phyloP scores from a whole-genome alignment of 1,140 invertebrate genomes.

The Diorhabda carinulata region DNA sequence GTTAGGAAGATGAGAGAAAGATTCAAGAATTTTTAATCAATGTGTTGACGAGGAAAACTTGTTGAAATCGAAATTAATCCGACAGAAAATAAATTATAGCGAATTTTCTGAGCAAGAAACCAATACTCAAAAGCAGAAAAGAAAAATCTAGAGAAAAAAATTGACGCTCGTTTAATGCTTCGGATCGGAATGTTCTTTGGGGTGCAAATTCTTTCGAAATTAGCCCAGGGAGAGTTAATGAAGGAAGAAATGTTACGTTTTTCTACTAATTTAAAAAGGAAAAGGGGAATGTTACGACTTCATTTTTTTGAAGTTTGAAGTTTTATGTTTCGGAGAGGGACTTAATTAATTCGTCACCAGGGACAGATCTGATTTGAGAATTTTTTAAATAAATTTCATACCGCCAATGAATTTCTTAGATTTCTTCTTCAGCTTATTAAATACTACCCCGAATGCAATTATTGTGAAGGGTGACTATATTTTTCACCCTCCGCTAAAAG shows the following conservation, averaged over 20 bases:
- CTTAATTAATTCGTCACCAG: conserved; percentile 45
- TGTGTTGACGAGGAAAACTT: conserved; percentile 25
- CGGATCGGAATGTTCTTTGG: conserved; percentile 43
- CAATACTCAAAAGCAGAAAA: conserved; percentile 23
- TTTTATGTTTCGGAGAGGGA: conserved; percentile 35
- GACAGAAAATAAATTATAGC: conserved; percentile 25
- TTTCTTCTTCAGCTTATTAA: conserved; percentile 37
- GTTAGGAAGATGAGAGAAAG: conserved; percentile 4
- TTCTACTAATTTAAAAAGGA: conserved; percentile 43
- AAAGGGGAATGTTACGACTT: conserved; percentile 37
- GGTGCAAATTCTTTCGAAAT: conserved; percentile 46
- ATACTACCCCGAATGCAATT: conserved; percentile 16
- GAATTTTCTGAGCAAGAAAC: conserved; percentile 20
- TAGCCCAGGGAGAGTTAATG: conserved; percentile 45
- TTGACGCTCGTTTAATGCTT: conserved; percentile 37
- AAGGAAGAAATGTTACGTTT: conserved; percentile 46
- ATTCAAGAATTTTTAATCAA: conserved; percentile 38
- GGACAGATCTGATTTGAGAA: conserved; percentile 37
- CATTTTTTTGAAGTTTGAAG: conserved; percentile 36
- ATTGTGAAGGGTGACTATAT: conserved; percentile 15
- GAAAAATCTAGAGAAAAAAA: conserved; percentile 16
- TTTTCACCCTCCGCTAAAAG: neutral
- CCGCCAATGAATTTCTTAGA: conserved; percentile 40
- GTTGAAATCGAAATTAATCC: conserved; percentile 35
- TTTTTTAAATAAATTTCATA: conserved; percentile 43